Conservation (phyloP, 2,113 vertebrate genomes). For the Stercorarius parasiticus region DNA sequence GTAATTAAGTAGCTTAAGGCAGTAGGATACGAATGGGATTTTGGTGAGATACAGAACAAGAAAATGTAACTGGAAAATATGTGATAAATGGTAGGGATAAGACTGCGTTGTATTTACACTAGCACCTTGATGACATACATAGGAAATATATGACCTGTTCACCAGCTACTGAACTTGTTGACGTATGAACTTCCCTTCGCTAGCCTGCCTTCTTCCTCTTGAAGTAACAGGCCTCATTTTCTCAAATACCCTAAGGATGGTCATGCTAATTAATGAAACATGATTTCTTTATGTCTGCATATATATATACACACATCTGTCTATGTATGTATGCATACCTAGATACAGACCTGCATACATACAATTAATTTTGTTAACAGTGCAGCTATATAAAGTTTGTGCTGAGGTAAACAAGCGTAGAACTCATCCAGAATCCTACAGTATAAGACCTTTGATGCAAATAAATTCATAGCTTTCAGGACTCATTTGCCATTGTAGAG, state of each 20-base stretch:
- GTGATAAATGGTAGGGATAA: background rate
- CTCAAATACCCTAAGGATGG: background rate
- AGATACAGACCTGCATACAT: background rate
- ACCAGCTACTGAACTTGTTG: background rate
- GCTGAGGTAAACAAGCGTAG: background rate
- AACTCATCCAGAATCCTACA: background rate
- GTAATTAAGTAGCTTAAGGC: background rate
- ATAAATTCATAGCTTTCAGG: background rate
- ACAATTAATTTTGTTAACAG: background rate
- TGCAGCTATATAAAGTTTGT: background rate
- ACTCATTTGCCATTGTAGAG: background rate
- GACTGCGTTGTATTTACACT: background rate
- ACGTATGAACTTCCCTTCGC: background rate
- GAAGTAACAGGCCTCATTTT: background rate
- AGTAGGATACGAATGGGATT: background rate
- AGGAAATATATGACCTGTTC: background rate
- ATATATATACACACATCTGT: fast-evolving
- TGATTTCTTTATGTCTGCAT: background rate
- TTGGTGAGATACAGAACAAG: background rate
- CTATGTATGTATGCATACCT: no score
- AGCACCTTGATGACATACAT: background rate
- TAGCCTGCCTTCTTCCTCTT: background rate
- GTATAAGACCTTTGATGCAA: background rate
- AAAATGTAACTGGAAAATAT: background rate
- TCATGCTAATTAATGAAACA: background rate